Conservation (phyloP, 1,140 invertebrate species). For the Drosophila repleta region DNA sequence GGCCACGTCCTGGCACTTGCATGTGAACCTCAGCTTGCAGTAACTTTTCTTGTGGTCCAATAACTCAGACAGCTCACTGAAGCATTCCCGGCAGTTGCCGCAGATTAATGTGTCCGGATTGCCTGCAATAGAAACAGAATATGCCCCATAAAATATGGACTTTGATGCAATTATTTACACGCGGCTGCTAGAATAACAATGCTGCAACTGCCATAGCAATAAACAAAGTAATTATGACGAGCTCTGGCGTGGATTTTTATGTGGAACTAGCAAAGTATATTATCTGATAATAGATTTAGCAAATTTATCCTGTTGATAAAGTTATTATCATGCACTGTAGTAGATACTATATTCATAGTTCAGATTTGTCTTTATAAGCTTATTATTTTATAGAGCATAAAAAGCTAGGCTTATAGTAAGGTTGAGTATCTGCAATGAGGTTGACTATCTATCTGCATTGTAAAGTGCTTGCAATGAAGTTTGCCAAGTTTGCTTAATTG, state of each 20-base stretch:
- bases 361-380: neutral
- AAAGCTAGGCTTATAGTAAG: neutral
- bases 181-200: neutral
- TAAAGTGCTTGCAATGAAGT: too few relatives aligned
- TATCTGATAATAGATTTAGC: too few relatives aligned
- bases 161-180: constrained; percentile 14
- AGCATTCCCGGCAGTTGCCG: constrained; percentile 93
- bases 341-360: too few relatives aligned
- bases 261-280: too few relatives aligned
- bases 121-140: constrained; percentile 85
- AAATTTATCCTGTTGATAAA: too few relatives aligned
- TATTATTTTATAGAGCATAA: neutral
- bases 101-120: constrained; percentile 95
- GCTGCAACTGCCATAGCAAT: neutral
- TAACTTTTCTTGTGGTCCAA: constrained; percentile 94
- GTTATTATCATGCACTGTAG: too few relatives aligned
- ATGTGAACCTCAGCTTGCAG: constrained; percentile 93
- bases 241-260: too few relatives aligned
- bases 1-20: constrained; percentile 89
- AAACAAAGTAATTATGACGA: too few relatives aligned
- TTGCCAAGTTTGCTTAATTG: too few relatives aligned
- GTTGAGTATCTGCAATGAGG: neutral
- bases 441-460: neutral
- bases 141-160: constrained; percentile 21
- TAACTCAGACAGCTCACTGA: constrained; percentile 91